phyloP scores from a whole-genome alignment of 2,888 invertebrate genomes.

The Phyllotreta cruciferae region DNA sequence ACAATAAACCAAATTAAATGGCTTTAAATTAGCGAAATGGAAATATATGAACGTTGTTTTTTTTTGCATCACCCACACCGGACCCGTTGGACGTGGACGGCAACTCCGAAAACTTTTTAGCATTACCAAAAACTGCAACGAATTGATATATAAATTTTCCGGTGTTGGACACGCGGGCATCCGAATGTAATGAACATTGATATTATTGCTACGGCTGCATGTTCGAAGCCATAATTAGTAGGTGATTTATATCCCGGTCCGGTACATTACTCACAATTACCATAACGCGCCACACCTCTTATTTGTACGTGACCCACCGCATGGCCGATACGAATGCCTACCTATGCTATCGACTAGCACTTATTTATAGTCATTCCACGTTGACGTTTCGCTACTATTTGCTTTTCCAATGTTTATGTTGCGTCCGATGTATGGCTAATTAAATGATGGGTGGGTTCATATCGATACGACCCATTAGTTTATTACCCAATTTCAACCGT shows the following conservation, averaged over 20 bases:
- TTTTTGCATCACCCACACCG: slow-evolving; percentile 1
- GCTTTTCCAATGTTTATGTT: slow-evolving; percentile 8
- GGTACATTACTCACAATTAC: slow-evolving; percentile 60
- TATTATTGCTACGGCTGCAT: slow-evolving; percentile 58
- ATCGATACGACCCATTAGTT: slow-evolving; percentile 3
- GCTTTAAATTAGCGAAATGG: slow-evolving; percentile 17
- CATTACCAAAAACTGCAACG: slow-evolving; percentile 13
- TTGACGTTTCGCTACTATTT: slow-evolving; percentile 21
- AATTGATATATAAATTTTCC: slow-evolving; percentile 23
- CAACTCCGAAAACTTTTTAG: slow-evolving; percentile 7
- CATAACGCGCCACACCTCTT: slow-evolving; percentile 58
- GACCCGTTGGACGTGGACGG: background rate
- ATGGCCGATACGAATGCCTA: slow-evolving; percentile 27
- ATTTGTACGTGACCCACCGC: slow-evolving; percentile 51
- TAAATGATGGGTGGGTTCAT: slow-evolving; percentile 6
- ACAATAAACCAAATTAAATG: slow-evolving; percentile 17
- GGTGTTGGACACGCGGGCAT: slow-evolving; percentile 26
- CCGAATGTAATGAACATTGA: slow-evolving; percentile 56
- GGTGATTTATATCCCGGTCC: slow-evolving; percentile 57
- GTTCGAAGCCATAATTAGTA: slow-evolving; percentile 58
- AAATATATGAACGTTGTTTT: slow-evolving; percentile 24
- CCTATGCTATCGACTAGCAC: slow-evolving; percentile 27
- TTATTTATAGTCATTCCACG: slow-evolving; percentile 38
- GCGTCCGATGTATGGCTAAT: slow-evolving; percentile 4
- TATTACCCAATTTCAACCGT: background rate